Conservation (phyloP, 2,113 vertebrate genomes). For the Setophaga kirtlandii region DNA sequence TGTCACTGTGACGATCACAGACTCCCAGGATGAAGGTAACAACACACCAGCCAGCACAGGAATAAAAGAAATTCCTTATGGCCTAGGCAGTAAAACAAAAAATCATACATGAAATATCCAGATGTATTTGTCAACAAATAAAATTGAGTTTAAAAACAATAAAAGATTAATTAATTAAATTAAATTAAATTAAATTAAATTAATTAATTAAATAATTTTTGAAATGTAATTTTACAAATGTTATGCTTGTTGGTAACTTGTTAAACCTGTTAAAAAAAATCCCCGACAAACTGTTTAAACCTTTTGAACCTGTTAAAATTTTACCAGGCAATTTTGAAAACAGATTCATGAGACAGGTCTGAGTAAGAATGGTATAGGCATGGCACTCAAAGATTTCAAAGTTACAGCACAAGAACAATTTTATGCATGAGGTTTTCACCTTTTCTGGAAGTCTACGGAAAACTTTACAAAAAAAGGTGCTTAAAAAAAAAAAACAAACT, state of each 20-base stretch:
- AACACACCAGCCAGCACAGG: conserved; percentile 79
- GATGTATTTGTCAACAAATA: neutral
- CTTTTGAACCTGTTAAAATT: neutral
- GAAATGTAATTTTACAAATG: neutral
- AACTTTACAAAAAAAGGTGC: neutral
- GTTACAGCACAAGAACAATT: neutral
- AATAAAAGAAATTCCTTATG: conserved; percentile 75
- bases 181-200: too few species aligned
- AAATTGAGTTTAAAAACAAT: neutral
- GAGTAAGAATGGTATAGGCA: neutral
- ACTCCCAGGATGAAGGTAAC: conserved; percentile 79
- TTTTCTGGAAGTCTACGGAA: neutral
- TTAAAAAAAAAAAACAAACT: neutral
- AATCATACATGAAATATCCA: neutral
- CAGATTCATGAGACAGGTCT: neutral
- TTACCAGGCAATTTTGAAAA: neutral
- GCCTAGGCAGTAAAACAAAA: conserved; percentile 52
- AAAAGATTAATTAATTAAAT: neutral
- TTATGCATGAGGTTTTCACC: neutral
- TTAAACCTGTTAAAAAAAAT: neutral
- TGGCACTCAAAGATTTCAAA: neutral
- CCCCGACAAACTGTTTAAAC: neutral
- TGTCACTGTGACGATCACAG: conserved; percentile 80
- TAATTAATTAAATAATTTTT: neutral
- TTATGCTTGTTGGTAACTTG: neutral